Base-by-base conservation (phyloP, 2,888 invertebrate genomes). In the Isotomurus palustris region DNA sequence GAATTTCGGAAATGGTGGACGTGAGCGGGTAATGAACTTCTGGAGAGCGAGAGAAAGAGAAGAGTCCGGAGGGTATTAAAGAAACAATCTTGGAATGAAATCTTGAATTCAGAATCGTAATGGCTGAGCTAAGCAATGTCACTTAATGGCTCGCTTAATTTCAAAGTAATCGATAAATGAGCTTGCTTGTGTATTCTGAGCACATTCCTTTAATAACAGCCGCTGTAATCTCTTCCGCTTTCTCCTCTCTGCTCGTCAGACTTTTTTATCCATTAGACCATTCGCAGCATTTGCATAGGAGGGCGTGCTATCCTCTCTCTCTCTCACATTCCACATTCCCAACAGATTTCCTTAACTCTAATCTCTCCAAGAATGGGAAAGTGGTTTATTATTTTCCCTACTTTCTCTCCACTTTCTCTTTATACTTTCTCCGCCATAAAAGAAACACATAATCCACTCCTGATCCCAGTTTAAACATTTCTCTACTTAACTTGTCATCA, bases 81-180 rank as follows among this genome's bases (percentile, higher is more conserved):
- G 49, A 35, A 49, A 36, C 49, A 49, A 49, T 49, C 27, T 5
- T 12, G 35, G 19, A 35, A 49, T 32, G 32, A n/a, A n/a, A 43
- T 43, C 43, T 43, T 17, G 43, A 29, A 25, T 47, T 32, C 14
- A 32, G 32, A 32, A 32, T 32, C 8, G 32, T 8, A 32, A 32
- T 8, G 14, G 32, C 22, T 22, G 22, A 43, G 24, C 22, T 22
- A 10, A 21, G 14, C 24, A 43, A 3, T 43, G 50, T 29, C 35
- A n/a, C 50, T 50, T 50, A 50, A 50, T 50, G 50, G 27, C 50
- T 35, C 36, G 6, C 38, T 50, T 38, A 50, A 50, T 50, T 50
- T 50, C 38, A 38, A 14, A 38, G 50, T 36, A 50, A 50, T 50
- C 50, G 40, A 50, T 50, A 50, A 50, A 50, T 36, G 40, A 50